These are phyloP conservation scores for Cyanoliseus patagonus DNA, from an alignment of 2,113 vertebrate genomes.

Conservation along the genomic window DNA sequence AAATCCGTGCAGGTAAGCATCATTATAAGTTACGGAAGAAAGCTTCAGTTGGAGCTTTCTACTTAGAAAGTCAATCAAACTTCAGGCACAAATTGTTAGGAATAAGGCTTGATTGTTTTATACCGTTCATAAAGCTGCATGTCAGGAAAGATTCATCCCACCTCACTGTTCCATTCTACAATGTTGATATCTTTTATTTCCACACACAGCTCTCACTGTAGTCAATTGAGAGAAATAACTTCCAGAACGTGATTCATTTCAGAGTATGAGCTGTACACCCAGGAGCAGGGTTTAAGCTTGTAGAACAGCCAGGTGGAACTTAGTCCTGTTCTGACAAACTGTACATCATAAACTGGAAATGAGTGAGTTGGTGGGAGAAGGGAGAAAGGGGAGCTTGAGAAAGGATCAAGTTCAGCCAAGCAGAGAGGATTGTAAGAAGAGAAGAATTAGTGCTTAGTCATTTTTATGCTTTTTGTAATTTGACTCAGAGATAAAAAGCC, in stretches of 20 bases:
- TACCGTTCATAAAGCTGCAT: not conserved
- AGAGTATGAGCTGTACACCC: not conserved
- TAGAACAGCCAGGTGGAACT: not conserved
- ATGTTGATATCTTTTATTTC: not conserved
- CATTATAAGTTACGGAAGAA: not conserved
- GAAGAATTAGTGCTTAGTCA: not conserved
- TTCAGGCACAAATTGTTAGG: not conserved
- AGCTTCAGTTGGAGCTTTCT: not conserved
- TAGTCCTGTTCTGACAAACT: not conserved
- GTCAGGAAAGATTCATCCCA: not conserved
- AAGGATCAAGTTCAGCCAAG: not conserved
- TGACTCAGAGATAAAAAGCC: not conserved
- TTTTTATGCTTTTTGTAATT: not conserved
- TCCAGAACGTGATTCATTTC: not conserved
- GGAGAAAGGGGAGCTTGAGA: not conserved
- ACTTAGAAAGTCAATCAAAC: not conserved
- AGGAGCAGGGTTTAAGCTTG: accelerated
- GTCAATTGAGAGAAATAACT: not conserved
- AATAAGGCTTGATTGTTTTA: not conserved
- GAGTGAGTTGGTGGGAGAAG: not conserved
- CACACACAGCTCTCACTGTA: not conserved
- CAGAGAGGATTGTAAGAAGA: not conserved
- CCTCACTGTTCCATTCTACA: not conserved
- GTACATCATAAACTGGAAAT: not conserved
- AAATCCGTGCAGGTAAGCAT: not conserved